A percentile compares a stretch with the other conserved stretches of the same genome.
Conservation (phyloP, 2,888 invertebrate genomes). For the Drosophila kokeensis region DNA sequence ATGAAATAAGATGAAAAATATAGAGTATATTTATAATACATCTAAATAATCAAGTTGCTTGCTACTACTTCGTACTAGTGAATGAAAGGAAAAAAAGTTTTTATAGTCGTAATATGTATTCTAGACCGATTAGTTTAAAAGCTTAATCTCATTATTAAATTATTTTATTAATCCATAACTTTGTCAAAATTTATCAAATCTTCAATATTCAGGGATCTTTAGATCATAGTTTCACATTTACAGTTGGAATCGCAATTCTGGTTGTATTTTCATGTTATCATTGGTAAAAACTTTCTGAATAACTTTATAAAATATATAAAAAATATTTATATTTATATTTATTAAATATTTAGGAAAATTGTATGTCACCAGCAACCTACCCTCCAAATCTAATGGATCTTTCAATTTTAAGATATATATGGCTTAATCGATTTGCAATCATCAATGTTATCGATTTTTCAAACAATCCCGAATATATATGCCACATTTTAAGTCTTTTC, state of each 20-base stretch:
- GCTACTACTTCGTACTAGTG: not conserved
- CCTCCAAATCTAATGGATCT: not conserved
- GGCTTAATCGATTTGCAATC: not conserved
- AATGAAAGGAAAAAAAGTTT: not conserved
- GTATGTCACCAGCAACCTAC: not conserved
- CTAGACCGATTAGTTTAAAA: rapidly evolving
- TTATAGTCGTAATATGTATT: not conserved
- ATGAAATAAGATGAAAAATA: not conserved
- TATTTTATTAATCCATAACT: not conserved
- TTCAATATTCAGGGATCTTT: not conserved
- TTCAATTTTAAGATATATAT: not conserved
- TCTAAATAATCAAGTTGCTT: not conserved
- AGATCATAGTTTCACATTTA: not conserved
- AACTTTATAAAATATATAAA: not conserved
- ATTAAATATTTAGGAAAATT: not conserved
- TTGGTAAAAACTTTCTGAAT: not conserved
- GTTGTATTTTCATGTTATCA: not conserved
- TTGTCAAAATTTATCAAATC: not conserved
- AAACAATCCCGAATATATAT: not conserved
- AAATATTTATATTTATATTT: not conserved
- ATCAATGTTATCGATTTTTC: not conserved
- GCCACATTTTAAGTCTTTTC: not conserved
- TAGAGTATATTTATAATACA: not conserved
- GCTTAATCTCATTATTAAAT: not conserved
- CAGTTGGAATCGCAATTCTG: not conserved